Evolutionary conservation across 1,140 invertebrate species (phyloP).

Genomic region (Diabrotica undecimpunctata): DNA sequence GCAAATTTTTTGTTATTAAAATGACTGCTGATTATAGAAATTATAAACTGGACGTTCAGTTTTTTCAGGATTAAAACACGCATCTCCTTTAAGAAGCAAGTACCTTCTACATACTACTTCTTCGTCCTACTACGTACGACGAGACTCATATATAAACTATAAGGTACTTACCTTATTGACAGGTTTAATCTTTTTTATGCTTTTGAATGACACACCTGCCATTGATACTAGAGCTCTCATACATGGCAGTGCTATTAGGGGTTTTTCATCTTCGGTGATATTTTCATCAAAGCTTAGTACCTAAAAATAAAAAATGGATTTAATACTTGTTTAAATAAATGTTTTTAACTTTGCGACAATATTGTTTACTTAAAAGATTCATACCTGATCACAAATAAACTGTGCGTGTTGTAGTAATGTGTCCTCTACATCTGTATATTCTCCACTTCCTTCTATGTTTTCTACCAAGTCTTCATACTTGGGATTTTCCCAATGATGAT

Average conservation of each 20-base stretch:
- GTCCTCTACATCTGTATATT: constrained; percentile 70
- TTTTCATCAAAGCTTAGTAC: constrained; percentile 67
- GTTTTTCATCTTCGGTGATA: constrained; percentile 58
- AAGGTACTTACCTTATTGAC: neutral
- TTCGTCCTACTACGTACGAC: no score
- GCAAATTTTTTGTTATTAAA: no score
- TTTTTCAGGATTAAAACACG: no score
- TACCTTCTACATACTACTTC: no score
- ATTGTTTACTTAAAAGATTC: neutral
- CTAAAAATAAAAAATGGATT: constrained; percentile 16
- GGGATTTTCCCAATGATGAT: constrained; percentile 61
- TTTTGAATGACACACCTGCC: constrained; percentile 71
- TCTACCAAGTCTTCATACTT: constrained; percentile 79
- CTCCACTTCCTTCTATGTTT: constrained; percentile 51
- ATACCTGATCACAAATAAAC: constrained; percentile 79
- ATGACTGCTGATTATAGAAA: no score
- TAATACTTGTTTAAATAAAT: no score
- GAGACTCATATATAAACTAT: no score
- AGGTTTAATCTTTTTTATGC: constrained; percentile 51
- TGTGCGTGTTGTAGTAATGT: constrained; percentile 73
- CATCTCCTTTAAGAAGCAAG: no score
- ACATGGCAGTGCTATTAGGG: constrained; percentile 71
- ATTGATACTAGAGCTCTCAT: constrained; percentile 74
- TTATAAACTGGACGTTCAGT: no score
- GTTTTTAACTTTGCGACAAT: no score